Percentiles rank a stretch among this genome's conserved stretches.
These are phyloP conservation scores for Apodemus speciosus DNA, from an alignment of 2,113 vertebrate species.

Conservation along the genomic window DNA sequence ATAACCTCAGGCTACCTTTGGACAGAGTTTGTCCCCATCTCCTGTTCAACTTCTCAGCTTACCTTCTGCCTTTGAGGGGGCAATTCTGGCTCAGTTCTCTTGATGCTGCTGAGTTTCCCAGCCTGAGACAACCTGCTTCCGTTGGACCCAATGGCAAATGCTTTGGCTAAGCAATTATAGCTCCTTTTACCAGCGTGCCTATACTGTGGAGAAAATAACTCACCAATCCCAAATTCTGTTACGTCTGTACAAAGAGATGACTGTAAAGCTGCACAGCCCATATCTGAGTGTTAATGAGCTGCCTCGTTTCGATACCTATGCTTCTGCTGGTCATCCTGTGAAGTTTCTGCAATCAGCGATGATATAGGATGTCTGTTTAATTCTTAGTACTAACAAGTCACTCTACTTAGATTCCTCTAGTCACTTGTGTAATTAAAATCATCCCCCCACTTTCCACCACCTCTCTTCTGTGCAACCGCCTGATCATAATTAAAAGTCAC, in stretches of 20 bases:
- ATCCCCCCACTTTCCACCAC: not conserved
- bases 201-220: not conserved
- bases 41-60: not conserved
- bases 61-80: not conserved
- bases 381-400: constrained; percentile 69
- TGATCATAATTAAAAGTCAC: not conserved
- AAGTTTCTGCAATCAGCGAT: constrained; percentile 77
- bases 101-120: not conserved
- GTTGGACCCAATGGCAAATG: not conserved
- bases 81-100: not conserved
- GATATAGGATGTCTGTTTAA: constrained; percentile 79
- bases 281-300: constrained; percentile 67
- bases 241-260: constrained; percentile 68
- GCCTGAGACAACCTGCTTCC: not conserved
- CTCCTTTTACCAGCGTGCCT: not conserved
- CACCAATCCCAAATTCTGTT: not conserved
- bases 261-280: constrained; percentile 63
- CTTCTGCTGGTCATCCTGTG: constrained; percentile 72
- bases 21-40: not conserved
- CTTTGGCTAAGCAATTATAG: not conserved
- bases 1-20: not conserved
- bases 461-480: not conserved
- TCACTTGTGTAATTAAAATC: constrained; percentile 39
- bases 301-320: constrained; percentile 75
- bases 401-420: constrained; percentile 53